Evolutionary conservation across 2,113 vertebrate genomes (phyloP), one percentile per base, ranked within the genome.

Genomic region (Eptatretus burgeri): DNA sequence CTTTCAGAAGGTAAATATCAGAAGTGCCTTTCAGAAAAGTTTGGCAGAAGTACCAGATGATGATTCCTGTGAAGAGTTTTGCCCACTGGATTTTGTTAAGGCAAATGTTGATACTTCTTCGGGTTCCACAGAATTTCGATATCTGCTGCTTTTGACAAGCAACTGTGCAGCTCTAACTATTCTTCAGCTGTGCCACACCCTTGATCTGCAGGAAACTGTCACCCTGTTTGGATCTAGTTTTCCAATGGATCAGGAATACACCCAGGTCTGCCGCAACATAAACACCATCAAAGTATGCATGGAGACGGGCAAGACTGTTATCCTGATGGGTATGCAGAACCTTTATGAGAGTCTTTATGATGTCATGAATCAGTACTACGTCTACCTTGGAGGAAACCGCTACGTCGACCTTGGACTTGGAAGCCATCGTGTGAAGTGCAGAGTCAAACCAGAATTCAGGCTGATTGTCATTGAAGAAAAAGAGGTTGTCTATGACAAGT

Each of bases 271-370:
- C 65, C 72, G 73, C 1, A 80, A 78, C 51, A 76, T 81, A 49
- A 78, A 76, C 69, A 70, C 74, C 10, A 76, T 80, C 64, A 80
- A 81, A 69, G 75, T 68, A 1, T 81, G 78, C 69, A 81, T 81
- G 78, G 79, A 80, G 67, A 80, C 75, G 1, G 79, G 79, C 14
- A 75, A 74, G 9, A 75, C 76, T 1, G 74, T 80, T 64, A 72
- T 81, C 41, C 76, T 81, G 14, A 70, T 81, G 51, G 80, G 80
- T 69, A 72, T 80, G 69, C 77, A 80, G 27, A 80, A 78, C 66
- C 75, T 81, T 9, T 81, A 81, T 8, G 78, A 81, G 66, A 81
- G 79, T 65, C 70, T 81, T 64, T 81, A 81, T 1, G 77, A 80
- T 69, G 78, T 75, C 3, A 69, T 81, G 64, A 80, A 79, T 64